Evolutionary conservation across 2,888 invertebrate genomes (phyloP), one percentile per base, ranked within the genome.

Genomic region (Sicus ferrugineus): DNA sequence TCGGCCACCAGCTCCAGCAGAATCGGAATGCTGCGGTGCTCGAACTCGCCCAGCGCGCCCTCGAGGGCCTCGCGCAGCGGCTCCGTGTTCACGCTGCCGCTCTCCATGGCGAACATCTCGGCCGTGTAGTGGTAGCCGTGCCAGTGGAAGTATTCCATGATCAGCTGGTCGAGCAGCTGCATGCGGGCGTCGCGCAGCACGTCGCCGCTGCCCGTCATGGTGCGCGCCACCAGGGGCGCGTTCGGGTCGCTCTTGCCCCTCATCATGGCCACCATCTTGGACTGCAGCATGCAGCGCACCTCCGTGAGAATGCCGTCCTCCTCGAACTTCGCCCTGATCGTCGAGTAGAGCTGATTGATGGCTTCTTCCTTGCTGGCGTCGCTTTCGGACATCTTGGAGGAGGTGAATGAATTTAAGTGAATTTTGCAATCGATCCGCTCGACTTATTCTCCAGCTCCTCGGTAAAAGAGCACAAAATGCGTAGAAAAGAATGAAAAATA

Each of bases 71-170:
- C 71, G 3, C 83, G 79, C 30, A 75, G 34, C 14, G 79, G 77
- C 34, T 66, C 46, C 23, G 64, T 42, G 48, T 72, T 59, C 19
- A 74, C 56, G 7, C 72, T 75, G 5, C 79, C 80, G n/a, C 79
- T 79, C 70, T 85, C 85, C 69, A 80, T 75, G 1, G 80, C 74
- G 58, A 84, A 81, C 71, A 84, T 84, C 70, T 84, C 80, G 19
- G 79, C 74, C 2, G 84, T 76, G 71, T 85, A 84, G n/a, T 79
- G 79, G 52, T 79, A 83, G 46, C 81, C 80, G 63, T 78, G 81
- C 84, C 84, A 85, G 34, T 80, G 72, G 0, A 85, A 77, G 68
- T 84, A 85, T 68, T 85, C 84, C 70, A 84, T 76, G 7, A 85
- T 80, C 19, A 85, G 70, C 89, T 81, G 77, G 70, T 80, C 73